phyloP scores from a whole-genome alignment of 2,113 vertebrate species.

The Mus musculus region DNA sequence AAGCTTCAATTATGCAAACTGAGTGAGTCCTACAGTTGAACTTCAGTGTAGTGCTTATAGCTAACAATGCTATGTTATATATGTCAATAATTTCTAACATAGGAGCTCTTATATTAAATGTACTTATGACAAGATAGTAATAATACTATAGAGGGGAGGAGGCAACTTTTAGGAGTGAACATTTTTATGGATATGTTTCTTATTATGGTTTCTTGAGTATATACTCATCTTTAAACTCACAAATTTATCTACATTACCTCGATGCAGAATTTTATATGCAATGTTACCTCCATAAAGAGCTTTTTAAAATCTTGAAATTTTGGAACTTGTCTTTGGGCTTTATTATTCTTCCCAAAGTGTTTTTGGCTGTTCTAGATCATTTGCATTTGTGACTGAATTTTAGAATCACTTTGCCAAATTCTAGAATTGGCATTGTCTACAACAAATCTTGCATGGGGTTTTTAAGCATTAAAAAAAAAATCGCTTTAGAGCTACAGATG shows the following conservation, averaged over 20 bases:
- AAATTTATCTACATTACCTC: background rate
- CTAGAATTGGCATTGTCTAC: conserved; percentile 38
- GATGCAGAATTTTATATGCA: background rate
- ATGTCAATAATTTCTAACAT: background rate
- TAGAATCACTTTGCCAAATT: conserved; percentile 15
- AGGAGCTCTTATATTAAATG: background rate
- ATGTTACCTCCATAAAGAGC: background rate
- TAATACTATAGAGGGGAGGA: background rate
- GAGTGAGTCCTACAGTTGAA: background rate
- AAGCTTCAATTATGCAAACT: background rate
- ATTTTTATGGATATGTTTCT: background rate
- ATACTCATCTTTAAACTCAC: background rate
- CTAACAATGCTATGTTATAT: background rate
- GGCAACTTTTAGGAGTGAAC: background rate
- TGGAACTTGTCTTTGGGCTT: background rate
- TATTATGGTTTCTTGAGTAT: background rate
- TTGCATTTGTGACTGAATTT: conserved; percentile 46
- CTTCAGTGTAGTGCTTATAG: background rate
- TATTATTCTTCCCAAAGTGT: background rate
- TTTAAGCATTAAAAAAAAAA: conserved; percentile 10
- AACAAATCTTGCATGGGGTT: conserved; percentile 7
- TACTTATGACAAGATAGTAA: background rate
- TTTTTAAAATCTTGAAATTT: conserved; percentile 41
- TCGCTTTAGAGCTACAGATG: background rate
- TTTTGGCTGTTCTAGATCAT: conserved; percentile 33